These are phyloP conservation scores for Menidia menidia DNA, from an alignment of 2,797 vertebrate genomes.

Conservation along the genomic window DNA sequence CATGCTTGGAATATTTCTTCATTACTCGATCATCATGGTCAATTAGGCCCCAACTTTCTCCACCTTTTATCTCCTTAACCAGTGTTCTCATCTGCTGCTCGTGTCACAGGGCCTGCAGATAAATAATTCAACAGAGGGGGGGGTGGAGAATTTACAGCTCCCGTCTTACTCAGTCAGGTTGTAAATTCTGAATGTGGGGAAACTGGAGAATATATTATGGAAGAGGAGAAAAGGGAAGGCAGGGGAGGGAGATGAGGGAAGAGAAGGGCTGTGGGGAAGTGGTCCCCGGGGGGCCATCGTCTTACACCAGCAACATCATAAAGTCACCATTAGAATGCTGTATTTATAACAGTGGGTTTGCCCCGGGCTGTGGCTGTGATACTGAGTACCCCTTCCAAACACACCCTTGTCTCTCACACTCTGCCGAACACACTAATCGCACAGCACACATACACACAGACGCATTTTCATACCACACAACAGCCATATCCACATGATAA, in stretches of 20 bases:
- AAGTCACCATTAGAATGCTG: conserved; percentile 93
- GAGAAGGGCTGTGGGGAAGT: conserved; percentile 83
- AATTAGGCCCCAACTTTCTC: conserved; percentile 92
- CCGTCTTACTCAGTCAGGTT: conserved; percentile 85
- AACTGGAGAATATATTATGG: conserved; percentile 70
- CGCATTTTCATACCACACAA: conserved; percentile 44
- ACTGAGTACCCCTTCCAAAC: conserved; percentile 39
- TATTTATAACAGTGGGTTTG: conserved; percentile 89
- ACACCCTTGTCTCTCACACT: conserved; percentile 23
- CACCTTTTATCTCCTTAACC: conserved; percentile 96
- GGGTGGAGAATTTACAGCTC: conserved; percentile 87
- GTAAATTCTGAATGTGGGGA: conserved; percentile 92
- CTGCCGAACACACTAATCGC: conserved; percentile 55
- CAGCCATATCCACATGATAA: conserved; percentile 62
- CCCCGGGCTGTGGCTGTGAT: conserved; percentile 77
- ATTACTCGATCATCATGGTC: conserved; percentile 94
- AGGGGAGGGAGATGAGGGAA: conserved; percentile 64
- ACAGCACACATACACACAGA: conserved; percentile 35
- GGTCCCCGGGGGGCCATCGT: conserved; percentile 89
- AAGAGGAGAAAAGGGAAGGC: conserved; percentile 59
- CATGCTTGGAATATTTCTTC: conserved; percentile 87
- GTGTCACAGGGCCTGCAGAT: conserved; percentile 89
- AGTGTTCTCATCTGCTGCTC: conserved; percentile 94
- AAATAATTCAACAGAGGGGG: conserved; percentile 91
- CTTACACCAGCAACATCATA: conserved; percentile 95